phyloP scores from a whole-genome alignment of 2,113 vertebrate genomes.

The Spermophilus dauricus region DNA sequence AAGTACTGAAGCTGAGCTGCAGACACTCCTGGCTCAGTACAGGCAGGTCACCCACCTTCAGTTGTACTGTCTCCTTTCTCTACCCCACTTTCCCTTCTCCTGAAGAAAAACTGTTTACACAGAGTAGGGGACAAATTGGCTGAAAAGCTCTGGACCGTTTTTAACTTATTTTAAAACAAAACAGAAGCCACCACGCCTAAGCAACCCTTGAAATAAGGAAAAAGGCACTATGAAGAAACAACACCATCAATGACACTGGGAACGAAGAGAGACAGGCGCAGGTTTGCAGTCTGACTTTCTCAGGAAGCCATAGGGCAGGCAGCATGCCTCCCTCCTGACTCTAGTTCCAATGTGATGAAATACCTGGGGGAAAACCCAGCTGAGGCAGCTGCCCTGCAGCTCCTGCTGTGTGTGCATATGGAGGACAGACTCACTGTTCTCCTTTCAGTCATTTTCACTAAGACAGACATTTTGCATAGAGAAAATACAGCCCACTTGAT shows the following conservation, averaged over 20 bases:
- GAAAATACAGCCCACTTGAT: conserved; percentile 89
- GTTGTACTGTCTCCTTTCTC: conserved; percentile 41
- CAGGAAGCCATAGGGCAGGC: conserved; percentile 71
- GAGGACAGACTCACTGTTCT: conserved; percentile 79
- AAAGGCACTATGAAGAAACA: conserved; percentile 90
- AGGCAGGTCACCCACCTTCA: background rate
- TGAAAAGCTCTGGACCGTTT: conserved; percentile 87
- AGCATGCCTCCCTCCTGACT: conserved; percentile 41
- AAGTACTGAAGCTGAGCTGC: background rate
- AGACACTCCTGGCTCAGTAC: background rate
- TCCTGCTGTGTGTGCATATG: conserved; percentile 39
- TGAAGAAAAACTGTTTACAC: conserved; percentile 83
- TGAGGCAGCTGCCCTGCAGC: background rate
- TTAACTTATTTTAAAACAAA: conserved; percentile 86
- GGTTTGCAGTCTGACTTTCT: conserved; percentile 75
- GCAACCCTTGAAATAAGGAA: conserved; percentile 83
- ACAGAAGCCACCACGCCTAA: conserved; percentile 66
- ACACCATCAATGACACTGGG: conserved; percentile 86
- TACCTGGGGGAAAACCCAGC: background rate
- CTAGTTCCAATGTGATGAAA: conserved; percentile 74
- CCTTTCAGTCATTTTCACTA: conserved; percentile 83
- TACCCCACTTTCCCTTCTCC: conserved; percentile 11
- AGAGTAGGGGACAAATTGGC: conserved; percentile 78
- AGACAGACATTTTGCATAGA: conserved; percentile 88
- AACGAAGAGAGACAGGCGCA: conserved; percentile 68